Base-by-base conservation (phyloP, 35 echinoderm and acorn worm species). In the Apostichopus japonicus region DNA sequence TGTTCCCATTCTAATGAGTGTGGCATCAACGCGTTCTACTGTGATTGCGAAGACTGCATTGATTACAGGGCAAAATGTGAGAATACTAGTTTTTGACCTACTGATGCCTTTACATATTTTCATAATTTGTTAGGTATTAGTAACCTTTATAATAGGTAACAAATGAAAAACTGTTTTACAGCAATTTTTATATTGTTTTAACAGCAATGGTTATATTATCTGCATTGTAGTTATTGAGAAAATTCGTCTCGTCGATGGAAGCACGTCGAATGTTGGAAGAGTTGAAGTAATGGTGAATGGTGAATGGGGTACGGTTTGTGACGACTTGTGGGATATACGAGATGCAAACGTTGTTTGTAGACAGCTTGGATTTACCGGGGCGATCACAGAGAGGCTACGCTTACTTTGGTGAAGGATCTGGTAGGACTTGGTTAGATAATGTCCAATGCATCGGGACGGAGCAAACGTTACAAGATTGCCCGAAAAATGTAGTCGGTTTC, bases 391-490 rank as follows among this genome's bases (percentile, higher is more conserved):
- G 6, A 23, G 71, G 0, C 33, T 6, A 6, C 6, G 71, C 17
- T 75, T 75, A 75, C 71, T 75, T 21, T 23, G 71, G 71, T 0
- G 71, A 19, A 19, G 71, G 71, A 2, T 44, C 15, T n/a, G 77
- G 72, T 0, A 44, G 54, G 1, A 91, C 54, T 8, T 53, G 77
- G 23, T 19, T 91, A 4, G 72, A 79, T 23, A 53, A 79, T 16
- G 72, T 91, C 23, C 6, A 10, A 7, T 78, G 90, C 17, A 55
- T 17, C 56, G 72, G 77, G 24, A 91, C 56, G 23, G 87, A 90
- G 72, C 63, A 65, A 5, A 24, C 22, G 14, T 4, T 90, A 8
- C n/a, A 10, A 17, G 23, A 21, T 5, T 90, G 87, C 33, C 16
- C 21, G 10, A 59, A 90, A 72, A n/a, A 17, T 22, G 87, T 59